phyloP scores from a whole-genome alignment of 2,113 vertebrate genomes.

The Stegostoma tigrinum region DNA sequence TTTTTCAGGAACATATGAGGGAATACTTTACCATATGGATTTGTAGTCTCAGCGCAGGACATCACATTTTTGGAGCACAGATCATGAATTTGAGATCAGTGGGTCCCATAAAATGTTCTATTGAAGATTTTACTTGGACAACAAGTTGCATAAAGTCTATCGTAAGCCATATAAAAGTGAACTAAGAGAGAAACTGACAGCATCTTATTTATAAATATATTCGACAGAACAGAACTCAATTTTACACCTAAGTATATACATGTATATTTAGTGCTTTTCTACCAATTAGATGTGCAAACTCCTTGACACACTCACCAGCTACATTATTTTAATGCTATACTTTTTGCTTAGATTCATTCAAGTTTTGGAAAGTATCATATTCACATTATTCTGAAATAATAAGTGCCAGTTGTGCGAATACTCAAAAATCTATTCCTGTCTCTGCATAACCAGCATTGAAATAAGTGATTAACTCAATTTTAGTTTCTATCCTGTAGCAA shows the following conservation, averaged over 20 bases:
- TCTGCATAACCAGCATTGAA: background rate
- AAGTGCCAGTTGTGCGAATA: background rate
- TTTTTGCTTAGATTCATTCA: background rate
- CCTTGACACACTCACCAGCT: background rate
- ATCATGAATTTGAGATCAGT: background rate
- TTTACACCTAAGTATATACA: too few relatives aligned
- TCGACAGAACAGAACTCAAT: background rate
- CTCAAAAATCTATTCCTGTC: background rate
- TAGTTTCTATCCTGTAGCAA: background rate
- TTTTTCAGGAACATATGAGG: background rate
- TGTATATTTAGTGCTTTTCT: background rate
- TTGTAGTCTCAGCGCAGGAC: background rate
- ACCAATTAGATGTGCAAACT: background rate
- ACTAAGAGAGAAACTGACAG: background rate
- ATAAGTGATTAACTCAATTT: background rate
- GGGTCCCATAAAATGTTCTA: background rate
- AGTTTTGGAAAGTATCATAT: background rate
- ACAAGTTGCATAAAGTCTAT: background rate
- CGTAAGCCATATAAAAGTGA: background rate
- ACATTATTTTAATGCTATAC: background rate
- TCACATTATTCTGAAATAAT: background rate
- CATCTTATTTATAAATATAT: background rate
- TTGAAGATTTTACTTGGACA: background rate
- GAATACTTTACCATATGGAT: background rate
- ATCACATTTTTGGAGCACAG: background rate